A percentile compares a stretch with the other conserved stretches of the same genome.
These are phyloP conservation scores for Lithophane leautieri DNA, from an alignment of 2,888 invertebrate species.

Conservation along the genomic window DNA sequence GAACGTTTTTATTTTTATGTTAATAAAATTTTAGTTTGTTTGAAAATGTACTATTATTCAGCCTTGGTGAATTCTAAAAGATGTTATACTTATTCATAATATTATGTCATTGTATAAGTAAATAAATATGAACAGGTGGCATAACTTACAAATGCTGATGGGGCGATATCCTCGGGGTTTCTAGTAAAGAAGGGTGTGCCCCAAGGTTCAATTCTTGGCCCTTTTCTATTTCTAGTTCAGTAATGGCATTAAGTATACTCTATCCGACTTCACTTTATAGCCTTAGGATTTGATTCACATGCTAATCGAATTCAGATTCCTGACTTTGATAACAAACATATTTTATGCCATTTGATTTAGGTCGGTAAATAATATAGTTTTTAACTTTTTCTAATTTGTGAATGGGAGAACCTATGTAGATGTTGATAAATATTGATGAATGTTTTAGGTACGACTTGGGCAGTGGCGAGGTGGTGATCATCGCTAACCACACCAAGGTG, in stretches of 20 bases:
- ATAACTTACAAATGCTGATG: neutral
- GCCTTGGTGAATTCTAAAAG: too few species aligned
- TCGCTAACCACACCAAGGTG: slow-evolving; percentile 95
- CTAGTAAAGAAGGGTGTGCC: neutral
- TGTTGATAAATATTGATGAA: neutral
- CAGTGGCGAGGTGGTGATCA: slow-evolving; percentile 95
- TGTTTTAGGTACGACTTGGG: slow-evolving; percentile 95
- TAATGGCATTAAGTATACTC: too few species aligned
- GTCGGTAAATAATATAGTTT: too few species aligned
- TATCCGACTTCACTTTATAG: too few species aligned
- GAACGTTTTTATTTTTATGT: too few species aligned
- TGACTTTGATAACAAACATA: neutral
- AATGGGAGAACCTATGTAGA: neutral
- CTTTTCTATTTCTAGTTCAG: neutral
- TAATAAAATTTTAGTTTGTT: too few species aligned
- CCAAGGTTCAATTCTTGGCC: neutral
- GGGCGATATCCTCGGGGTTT: too few species aligned
- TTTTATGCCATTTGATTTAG: too few species aligned
- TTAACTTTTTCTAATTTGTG: neutral
- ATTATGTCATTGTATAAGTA: neutral
- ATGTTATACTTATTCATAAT: neutral
- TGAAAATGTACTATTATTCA: too few species aligned
- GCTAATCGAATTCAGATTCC: neutral
- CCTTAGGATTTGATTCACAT: too few species aligned
- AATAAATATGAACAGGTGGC: neutral